These are phyloP conservation scores for Leptinotarsa undecemlineata DNA, from an alignment of 1,140 invertebrate species.

Conservation along the genomic window DNA sequence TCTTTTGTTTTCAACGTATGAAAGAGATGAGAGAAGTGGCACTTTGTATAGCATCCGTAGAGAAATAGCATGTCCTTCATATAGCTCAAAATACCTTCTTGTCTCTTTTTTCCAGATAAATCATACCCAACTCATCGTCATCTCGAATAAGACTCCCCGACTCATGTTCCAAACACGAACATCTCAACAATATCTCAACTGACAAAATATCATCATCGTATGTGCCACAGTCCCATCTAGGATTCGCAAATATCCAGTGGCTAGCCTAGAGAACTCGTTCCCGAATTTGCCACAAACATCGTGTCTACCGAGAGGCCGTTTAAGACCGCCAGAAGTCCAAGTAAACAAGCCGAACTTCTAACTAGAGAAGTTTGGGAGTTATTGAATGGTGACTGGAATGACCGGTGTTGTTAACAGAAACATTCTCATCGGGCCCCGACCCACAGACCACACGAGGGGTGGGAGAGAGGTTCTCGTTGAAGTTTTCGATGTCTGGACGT, in stretches of 20 bases:
- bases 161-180: neutral
- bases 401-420: conserved; percentile 43
- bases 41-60: too few relatives aligned
- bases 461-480: neutral
- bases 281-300: conserved; percentile 1
- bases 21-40: too few relatives aligned
- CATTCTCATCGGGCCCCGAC: conserved; percentile 25
- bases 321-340: conserved; percentile 22
- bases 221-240: neutral
- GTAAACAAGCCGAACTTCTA: conserved; percentile 45
- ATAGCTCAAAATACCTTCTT: neutral
- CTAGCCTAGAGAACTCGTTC: neutral
- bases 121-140: neutral
- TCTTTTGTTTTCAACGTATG: too few relatives aligned
- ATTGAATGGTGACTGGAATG: conserved; percentile 44
- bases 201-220: neutral
- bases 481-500: too few relatives aligned
- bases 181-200: neutral
- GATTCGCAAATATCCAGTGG: neutral
- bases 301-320: neutral
- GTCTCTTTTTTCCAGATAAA: neutral
- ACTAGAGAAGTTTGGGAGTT: conserved; percentile 44
- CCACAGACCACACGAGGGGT: neutral
- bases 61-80: too few relatives aligned
- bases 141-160: neutral